Evolutionary conservation across 2,113 vertebrate species (phyloP), one percentile per base, ranked within the genome.

Genomic region (Malurus melanocephalus): DNA sequence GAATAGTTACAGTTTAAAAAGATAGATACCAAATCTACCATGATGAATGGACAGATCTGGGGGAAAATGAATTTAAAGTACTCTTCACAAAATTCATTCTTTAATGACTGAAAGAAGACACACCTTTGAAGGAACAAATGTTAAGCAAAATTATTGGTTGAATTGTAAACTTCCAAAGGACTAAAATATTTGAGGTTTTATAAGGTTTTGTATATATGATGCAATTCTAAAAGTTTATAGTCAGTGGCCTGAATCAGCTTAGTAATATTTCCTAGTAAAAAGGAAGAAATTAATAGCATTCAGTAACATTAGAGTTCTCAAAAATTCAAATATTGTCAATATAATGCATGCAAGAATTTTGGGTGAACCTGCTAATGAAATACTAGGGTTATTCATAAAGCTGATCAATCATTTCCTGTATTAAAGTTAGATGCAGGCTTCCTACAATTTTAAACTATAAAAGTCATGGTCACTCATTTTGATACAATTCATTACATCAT

Each of bases 401-500:
- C 35, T 73, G 40, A 73, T 45, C 10, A 48, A 32, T 69, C 56
- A 82, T 85, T 74, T 85, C 40, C 49, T 87, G n/a, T 59, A 76
- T 28, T 87, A 35, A 81, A 79, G 33, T 72, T 35, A 89, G 49
- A 90, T 11, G 30, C 13, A 73, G 33, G 24, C 11, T 88, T 89
- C 43, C 43, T 75, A 52, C 19, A 43, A 65, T 62, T 92, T 90
- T 35, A 68, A 87, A 26, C n/a, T 61, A 49, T 33, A 84, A 89
- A 91, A 82, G 26, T 49, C 28, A 6, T n/a, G 27, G 77, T 94
- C 49, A 30, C 35, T 86, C 30, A 66, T 85, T 90, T 92, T 72
- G 65, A 46, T 60, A 33, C n/a, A 72, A 85, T 71, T 89, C 80
- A 61, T 84, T 92, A 79, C 80, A 90, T 79, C 59, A 79, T 35